These are phyloP conservation scores for Leucophora obtusa DNA, from an alignment of 2,888 invertebrate genomes.

Conservation along the genomic window DNA sequence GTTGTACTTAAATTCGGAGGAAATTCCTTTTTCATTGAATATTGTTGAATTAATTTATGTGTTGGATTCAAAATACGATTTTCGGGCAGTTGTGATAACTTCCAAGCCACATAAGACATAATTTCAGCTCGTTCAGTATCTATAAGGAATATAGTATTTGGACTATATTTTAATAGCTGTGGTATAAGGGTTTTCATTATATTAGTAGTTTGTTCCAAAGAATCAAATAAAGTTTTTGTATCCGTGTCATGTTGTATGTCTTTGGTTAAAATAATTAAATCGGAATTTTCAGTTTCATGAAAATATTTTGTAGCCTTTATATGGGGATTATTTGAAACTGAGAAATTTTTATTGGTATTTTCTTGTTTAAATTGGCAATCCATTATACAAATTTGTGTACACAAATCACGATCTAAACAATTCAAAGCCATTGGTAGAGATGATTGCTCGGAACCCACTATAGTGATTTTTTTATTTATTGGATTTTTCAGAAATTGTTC, in stretches of 20 bases:
- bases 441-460: constrained; percentile 28
- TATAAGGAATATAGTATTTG: constrained; percentile 43
- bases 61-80: constrained; percentile 22
- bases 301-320: constrained; percentile 45
- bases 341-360: background rate
- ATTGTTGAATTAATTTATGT: constrained; percentile 12
- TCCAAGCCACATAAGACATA: constrained; percentile 38
- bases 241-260: constrained; percentile 16
- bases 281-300: constrained; percentile 43
- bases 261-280: constrained; percentile 45
- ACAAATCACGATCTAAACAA: constrained; percentile 37
- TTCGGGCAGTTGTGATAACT: constrained; percentile 34
- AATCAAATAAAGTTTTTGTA: background rate
- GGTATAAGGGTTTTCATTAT: constrained; percentile 36
- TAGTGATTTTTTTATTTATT: constrained; percentile 28
- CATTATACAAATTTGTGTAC: constrained; percentile 50
- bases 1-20: background rate
- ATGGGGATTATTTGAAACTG: background rate
- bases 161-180: constrained; percentile 43
- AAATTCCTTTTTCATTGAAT: background rate
- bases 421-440: constrained; percentile 26
- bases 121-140: constrained; percentile 46
- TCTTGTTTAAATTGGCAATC: constrained; percentile 18
- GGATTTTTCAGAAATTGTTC: background rate
- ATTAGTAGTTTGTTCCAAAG: constrained; percentile 24